Evolutionary conservation across 2,113 vertebrate species (phyloP), one percentile per base, ranked within the genome.

Genomic region (Pterocles gutturalis): DNA sequence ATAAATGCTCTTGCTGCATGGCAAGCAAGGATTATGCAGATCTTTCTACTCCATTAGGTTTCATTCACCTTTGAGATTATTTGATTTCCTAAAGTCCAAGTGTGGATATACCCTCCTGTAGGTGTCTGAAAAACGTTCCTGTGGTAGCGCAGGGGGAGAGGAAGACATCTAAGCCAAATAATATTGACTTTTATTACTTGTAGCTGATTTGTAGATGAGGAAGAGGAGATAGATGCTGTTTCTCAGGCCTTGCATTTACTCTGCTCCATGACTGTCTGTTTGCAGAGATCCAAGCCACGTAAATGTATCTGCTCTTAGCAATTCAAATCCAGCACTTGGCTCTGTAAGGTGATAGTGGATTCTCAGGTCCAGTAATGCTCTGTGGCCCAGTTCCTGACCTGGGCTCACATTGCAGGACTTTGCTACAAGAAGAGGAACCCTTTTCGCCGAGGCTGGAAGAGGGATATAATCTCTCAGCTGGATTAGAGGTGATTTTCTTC

Each of bases 321-420:
- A 7, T 83, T 60, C 33, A 60, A 72, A 25, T 19, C 20, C 41
- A 57, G 33, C 38, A 3, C 34, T 51, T 1, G 1, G 6, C 24
- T 85, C 70, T 31, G 17, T 33, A 19, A 64, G 21, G 8, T n/a
- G 25, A 21, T 20, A 12, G 43, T 8, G 41, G 58, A 13, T 88
- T 57, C 45, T 80, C 0, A 0, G 38, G 10, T 69, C 26, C 29
- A 57, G 26, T 34, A 72, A 28, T 0, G 0, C 22, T 11, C 14
- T 2, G 1, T 5, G 33, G 66, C 48, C 18, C 38, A 34, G 34
- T 33, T 58, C 9, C 1, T 49, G 16, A 46, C 26, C 49, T 49
- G 21, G 31, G 8, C 15, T 91, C 20, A 21, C 0, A 1, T 13
- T 10, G 0, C 34, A 80, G 21, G 13, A 24, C 38, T 88, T 71